These are phyloP conservation scores for Orchesella cincta DNA, from an alignment of 1,140 invertebrate genomes.

Conservation along the genomic window DNA sequence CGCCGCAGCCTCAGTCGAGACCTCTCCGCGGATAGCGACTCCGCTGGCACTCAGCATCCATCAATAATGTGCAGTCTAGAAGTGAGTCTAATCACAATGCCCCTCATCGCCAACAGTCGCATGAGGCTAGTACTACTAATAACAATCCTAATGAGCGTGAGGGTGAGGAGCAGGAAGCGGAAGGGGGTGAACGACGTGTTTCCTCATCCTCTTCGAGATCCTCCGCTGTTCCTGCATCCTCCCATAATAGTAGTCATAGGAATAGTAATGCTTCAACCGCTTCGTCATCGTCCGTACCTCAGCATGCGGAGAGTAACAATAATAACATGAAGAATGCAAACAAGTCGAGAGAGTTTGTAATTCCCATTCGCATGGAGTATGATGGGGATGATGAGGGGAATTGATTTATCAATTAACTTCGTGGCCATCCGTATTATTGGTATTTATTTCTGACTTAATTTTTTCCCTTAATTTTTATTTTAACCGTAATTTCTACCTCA, in stretches of 20 bases:
- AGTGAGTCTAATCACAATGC: slow-evolving; percentile 39
- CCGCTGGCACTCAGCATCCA: slow-evolving; percentile 38
- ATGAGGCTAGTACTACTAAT: background rate
- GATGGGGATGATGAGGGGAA: background rate
- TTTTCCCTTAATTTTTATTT: too few relatives aligned
- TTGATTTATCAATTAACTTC: too few relatives aligned
- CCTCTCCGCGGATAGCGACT: slow-evolving; percentile 51
- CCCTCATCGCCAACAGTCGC: background rate
- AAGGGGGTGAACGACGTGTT: too few relatives aligned
- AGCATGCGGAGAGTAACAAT: background rate
- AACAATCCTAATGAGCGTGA: background rate
- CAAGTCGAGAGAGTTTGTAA: slow-evolving; percentile 15
- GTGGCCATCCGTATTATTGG: too few relatives aligned
- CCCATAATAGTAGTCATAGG: background rate
- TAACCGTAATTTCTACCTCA: too few relatives aligned
- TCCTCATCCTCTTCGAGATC: background rate
- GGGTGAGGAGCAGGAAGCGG: background rate
- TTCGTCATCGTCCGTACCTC: background rate
- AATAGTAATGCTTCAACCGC: background rate
- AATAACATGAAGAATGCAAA: background rate
- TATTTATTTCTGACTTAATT: too few relatives aligned
- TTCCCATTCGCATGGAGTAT: slow-evolving; percentile 10
- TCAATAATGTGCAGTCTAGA: slow-evolving; percentile 36
- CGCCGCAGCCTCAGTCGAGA: slow-evolving; percentile 64
- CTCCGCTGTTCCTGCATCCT: background rate